Evolutionary conservation across 2,113 vertebrate genomes (phyloP).

Genomic region (Pipra filicauda): DNA sequence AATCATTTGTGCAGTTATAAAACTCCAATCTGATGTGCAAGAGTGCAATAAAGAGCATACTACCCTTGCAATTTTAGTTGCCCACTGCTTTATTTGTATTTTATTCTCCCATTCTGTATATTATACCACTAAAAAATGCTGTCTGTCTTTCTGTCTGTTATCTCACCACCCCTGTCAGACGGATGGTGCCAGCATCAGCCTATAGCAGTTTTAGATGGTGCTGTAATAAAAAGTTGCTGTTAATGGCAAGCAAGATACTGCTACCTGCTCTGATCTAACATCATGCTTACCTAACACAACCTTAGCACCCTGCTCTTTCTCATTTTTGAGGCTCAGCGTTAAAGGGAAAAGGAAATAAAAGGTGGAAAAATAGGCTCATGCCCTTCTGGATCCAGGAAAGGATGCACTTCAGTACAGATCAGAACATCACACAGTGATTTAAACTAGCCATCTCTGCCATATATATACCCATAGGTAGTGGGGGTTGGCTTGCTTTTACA

Average conservation of each 20-base stretch:
- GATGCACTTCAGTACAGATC: not conserved
- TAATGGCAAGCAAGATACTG: not conserved
- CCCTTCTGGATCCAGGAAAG: not conserved
- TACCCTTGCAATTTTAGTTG: not conserved
- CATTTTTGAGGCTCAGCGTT: not conserved
- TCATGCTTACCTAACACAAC: fast-evolving
- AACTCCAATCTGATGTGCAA: not conserved
- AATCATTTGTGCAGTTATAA: not conserved
- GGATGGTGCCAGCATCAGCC: not conserved
- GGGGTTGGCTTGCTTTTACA: not conserved
- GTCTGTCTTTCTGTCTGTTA: not conserved
- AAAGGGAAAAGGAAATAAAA: not conserved
- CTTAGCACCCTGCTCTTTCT: not conserved
- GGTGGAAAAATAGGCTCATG: not conserved
- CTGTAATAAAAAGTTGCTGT: not conserved
- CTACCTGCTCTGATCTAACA: not conserved
- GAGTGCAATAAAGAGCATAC: not conserved
- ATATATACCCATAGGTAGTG: not conserved
- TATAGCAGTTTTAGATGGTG: not conserved
- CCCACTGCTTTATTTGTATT: not conserved
- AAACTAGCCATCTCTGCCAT: not conserved
- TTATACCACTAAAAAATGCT: not conserved
- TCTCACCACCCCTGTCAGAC: not conserved
- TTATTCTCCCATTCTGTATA: not conserved
- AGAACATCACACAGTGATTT: not conserved